Evolutionary conservation across 2,797 vertebrate species (phyloP), one percentile per base, ranked within the genome.

Genomic region (Phrynocephalus forsythii): DNA sequence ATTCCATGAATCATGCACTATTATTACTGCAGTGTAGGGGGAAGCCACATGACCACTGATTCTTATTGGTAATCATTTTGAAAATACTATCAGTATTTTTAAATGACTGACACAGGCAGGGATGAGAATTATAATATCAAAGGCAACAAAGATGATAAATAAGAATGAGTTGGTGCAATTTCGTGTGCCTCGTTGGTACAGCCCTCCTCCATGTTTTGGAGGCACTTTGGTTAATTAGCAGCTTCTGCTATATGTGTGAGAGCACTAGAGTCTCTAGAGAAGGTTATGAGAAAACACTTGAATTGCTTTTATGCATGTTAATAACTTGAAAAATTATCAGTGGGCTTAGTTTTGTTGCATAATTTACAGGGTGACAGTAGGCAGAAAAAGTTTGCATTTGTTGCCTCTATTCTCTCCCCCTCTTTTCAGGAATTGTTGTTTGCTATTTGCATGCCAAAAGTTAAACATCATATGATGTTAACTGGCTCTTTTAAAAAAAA

Each of bases 141-240:
- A 78, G 24, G 72, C 56, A 87, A 69, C 72, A 87, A 77, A 56
- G 30, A 69, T 83, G n/a, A 69, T 3, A 78, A 69, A 52, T 52
- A 69, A 81, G 69, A 30, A 38, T 68, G 81, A 83, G 78, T 87
- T 60, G 78, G 48, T 56, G n/a, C 56, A 69, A 63, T 38, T 44
- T 68, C 56, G 60, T 33, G 44, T 63, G 52, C 50, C 86, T 82
- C 8, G 33, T 77, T 82, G 71, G n/a, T 56, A 13, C 44, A 87
- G 44, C 16, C 30, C 60, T 78, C 79, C 13, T 78, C 79, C 13
- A 87, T 69, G 56, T 33, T 86, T 79, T 72, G 44, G 38, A 86
- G 67, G 56, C 44, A 60, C 52, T 79, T 77, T 89, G 38, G 73
- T 82, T 89, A 60, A 83, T 86, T 77, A 73, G 28, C 50, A 44